Percentiles rank a stretch among this genome's conserved stretches.
These are phyloP conservation scores for Manacus vitellinus DNA, from an alignment of 2,113 vertebrate genomes.

Conservation along the genomic window DNA sequence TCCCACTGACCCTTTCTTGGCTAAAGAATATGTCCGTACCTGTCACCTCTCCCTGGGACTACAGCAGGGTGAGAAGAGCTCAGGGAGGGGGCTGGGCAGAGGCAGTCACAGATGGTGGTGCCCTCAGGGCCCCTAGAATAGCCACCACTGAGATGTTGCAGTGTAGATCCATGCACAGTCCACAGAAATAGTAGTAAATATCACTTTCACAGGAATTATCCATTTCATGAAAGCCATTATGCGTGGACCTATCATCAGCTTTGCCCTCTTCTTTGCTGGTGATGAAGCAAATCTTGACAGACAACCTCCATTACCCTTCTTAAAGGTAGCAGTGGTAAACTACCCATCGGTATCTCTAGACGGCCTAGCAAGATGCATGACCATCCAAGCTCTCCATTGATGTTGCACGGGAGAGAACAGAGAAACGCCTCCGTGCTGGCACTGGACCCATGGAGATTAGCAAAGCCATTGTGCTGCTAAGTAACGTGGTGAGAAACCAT, in stretches of 20 bases:
- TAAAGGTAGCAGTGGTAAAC: background rate
- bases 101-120: background rate
- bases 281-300: background rate
- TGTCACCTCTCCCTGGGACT: background rate
- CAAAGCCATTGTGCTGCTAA: background rate
- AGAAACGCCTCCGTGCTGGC: background rate
- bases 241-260: background rate
- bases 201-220: background rate
- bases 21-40: accelerated
- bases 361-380: background rate
- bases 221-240: background rate
- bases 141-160: background rate
- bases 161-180: background rate
- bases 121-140: background rate
- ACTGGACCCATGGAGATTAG: background rate
- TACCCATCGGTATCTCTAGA: background rate
- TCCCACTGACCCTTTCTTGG: background rate
- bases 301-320: background rate
- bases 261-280: background rate
- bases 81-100: accelerated
- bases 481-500: background rate
- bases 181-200: background rate
- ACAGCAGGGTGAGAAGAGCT: background rate
- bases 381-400: background rate
- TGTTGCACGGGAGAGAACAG: background rate